Percentiles rank a stretch among this genome's conserved stretches.
Evolutionary conservation across 1,140 invertebrate genomes (phyloP).

Genomic region (Drosophila pallidifrons): DNA sequence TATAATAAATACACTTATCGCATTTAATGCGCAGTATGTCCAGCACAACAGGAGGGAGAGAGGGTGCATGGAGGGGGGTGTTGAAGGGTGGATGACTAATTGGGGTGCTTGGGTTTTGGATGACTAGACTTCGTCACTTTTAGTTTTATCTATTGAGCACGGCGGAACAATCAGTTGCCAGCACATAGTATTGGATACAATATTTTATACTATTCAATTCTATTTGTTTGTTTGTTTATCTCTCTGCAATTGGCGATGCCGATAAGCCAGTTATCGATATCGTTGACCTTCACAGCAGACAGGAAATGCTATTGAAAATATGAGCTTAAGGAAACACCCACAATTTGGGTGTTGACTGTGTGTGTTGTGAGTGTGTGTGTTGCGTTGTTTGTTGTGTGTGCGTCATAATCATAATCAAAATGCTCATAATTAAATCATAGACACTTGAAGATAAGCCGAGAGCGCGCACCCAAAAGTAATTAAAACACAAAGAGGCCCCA

Average conservation of each 20-base stretch:
- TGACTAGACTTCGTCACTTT: slow-evolving; percentile 14
- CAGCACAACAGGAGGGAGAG: slow-evolving; percentile 11
- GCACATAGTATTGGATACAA: neutral
- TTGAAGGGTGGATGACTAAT: slow-evolving; percentile 1
- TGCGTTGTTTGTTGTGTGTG: slow-evolving; percentile 19
- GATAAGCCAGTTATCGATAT: slow-evolving; percentile 16
- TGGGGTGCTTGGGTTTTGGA: slow-evolving; percentile 5
- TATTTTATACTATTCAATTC: no score
- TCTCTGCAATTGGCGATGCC: neutral
- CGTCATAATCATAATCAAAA: slow-evolving; percentile 46
- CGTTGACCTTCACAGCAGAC: slow-evolving; percentile 1
- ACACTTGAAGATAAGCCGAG: slow-evolving; percentile 47
- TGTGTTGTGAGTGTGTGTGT: slow-evolving; percentile 15
- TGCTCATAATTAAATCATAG: slow-evolving; percentile 70
- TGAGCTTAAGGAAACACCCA: slow-evolving; percentile 26
- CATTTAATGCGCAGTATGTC: slow-evolving; percentile 61
- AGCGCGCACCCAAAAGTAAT: slow-evolving; percentile 44
- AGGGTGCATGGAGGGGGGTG: neutral
- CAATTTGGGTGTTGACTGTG: neutral
- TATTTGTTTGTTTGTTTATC: neutral
- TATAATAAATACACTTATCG: slow-evolving; percentile 73
- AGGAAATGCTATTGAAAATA: slow-evolving; percentile 6
- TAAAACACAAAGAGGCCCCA: slow-evolving; percentile 43
- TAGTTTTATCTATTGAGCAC: slow-evolving; percentile 27
- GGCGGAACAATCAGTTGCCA: slow-evolving; percentile 12